A percentile compares a stretch with the other conserved stretches of the same genome.
phyloP scores from a whole-genome alignment of 2,888 invertebrate genomes.

The Cylindroiulus punctatus region DNA sequence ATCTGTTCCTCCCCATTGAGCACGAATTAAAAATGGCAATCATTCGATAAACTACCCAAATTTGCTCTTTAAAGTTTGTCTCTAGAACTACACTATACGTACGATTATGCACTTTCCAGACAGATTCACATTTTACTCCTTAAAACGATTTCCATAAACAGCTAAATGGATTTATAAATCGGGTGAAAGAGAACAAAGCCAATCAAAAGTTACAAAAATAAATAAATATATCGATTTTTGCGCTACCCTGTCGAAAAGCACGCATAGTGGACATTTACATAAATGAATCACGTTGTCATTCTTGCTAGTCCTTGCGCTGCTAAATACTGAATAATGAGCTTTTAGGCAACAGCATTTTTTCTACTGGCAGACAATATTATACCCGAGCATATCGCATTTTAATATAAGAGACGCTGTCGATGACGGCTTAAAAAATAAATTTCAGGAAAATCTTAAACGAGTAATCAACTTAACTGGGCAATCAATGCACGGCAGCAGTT shows the following conservation, averaged over 20 bases:
- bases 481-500: not conserved
- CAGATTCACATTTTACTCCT: too few relatives aligned
- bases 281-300: not conserved
- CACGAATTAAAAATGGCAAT: not conserved
- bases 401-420: not conserved
- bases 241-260: not conserved
- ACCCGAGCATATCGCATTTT: not conserved
- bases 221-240: not conserved
- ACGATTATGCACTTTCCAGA: not conserved
- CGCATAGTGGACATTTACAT: not conserved
- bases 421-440: conserved; percentile 31
- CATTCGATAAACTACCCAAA: not conserved
- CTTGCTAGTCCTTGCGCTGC: not conserved
- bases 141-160: too few relatives aligned
- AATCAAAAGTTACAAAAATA: not conserved
- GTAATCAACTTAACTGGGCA: not conserved
- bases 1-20: not conserved
- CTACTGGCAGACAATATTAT: not conserved
- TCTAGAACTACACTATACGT: not conserved
- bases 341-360: not conserved
- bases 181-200: too few relatives aligned
- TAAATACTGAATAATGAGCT: not conserved
- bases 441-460: not conserved
- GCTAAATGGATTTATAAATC: too few relatives aligned
- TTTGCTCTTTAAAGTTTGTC: not conserved